Evolutionary conservation across 2,888 invertebrate genomes (phyloP), one percentile per base, ranked within the genome.

Genomic region (Apodemia duryi): DNA sequence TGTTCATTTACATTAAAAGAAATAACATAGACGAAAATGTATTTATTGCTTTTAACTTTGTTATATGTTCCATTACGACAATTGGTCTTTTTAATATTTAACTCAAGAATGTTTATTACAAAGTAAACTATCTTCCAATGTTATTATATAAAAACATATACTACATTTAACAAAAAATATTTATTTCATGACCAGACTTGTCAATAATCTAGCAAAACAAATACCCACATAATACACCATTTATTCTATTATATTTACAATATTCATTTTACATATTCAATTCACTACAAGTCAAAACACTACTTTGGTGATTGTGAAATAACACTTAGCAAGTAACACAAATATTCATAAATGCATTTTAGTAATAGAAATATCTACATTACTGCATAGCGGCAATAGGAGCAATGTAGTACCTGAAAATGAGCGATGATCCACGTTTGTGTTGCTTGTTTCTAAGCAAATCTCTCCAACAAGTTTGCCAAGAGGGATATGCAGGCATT

Each of bases 401-500:
- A 76, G 91, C 91, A 70, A 91, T 91, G 77, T 91, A 91, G 83
- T 95, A 96, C 77, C 97, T 95, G 92, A 95, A 95, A 75, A 97
- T 92, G 66, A 98, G 84, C 69, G 96, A 97, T 72, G 96, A 96
- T 32, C 98, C 98, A 63, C 98, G 94, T 83, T 97, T 97, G 67
- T 98, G 93, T 77, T 97, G 96, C 72, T 95, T 95, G 70, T 94
- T 94, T 63, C 92, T 84, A 21, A 95, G 92, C 64, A 98, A 91
- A 76, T 98, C 97, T 67, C 93, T 93, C 95, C 96, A 98, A 84
- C 98, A 98, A 67, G 95, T 93, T 9, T 94, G 83, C 98, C 98
- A 98, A 63, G 93, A 93, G 1, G 88, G 86, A 81, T 98, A 98
- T 63, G 94, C 88, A 1, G 97, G 97, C 96, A 98, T 97, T 61